Conservation (phyloP, 1,140 invertebrate genomes). For the Odontomachus brunneus region DNA sequence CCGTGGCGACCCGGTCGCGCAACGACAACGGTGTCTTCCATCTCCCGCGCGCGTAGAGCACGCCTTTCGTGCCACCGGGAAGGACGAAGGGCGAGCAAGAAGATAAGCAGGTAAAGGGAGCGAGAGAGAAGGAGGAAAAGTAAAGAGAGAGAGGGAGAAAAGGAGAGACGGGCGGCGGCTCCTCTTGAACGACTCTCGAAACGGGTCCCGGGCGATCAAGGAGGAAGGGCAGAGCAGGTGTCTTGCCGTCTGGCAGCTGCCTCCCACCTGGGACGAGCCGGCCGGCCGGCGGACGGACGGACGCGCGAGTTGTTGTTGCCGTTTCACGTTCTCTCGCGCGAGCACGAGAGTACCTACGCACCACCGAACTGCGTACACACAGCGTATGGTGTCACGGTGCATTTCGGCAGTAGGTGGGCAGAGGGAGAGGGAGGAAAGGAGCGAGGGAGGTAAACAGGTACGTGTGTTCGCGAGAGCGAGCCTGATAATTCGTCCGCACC, state of each 20-base stretch:
- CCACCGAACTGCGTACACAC: too few relatives aligned
- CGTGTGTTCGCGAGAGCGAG: conserved; percentile 16
- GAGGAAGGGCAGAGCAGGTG: conserved; percentile 80
- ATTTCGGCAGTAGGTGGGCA: conserved; percentile 17
- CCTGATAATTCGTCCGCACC: conserved; percentile 59
- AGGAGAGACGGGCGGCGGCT: conserved; percentile 18
- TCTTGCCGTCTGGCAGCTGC: conserved; percentile 80
- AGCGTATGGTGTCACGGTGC: conserved; percentile 28
- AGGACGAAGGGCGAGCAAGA: background rate
- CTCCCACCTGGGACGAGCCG: conserved; percentile 79
- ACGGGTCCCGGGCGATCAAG: conserved; percentile 67
- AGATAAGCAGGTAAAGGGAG: background rate
- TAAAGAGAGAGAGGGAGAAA: background rate
- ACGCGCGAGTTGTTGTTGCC: conserved; percentile 63
- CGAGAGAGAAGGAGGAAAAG: background rate
- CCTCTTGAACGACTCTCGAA: conserved; percentile 67
- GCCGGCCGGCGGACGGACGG: conserved; percentile 2
- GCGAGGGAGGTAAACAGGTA: background rate
- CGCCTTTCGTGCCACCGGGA: background rate
- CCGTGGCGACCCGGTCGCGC: conserved; percentile 30
- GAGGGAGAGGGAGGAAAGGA: too few relatives aligned
- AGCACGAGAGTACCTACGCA: too few relatives aligned
- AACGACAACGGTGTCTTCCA: conserved; percentile 30
- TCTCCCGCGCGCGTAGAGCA: background rate
- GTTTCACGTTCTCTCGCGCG: conserved; percentile 33